Conservation (phyloP, 2,113 vertebrate genomes). For the Sylvietta virens region DNA sequence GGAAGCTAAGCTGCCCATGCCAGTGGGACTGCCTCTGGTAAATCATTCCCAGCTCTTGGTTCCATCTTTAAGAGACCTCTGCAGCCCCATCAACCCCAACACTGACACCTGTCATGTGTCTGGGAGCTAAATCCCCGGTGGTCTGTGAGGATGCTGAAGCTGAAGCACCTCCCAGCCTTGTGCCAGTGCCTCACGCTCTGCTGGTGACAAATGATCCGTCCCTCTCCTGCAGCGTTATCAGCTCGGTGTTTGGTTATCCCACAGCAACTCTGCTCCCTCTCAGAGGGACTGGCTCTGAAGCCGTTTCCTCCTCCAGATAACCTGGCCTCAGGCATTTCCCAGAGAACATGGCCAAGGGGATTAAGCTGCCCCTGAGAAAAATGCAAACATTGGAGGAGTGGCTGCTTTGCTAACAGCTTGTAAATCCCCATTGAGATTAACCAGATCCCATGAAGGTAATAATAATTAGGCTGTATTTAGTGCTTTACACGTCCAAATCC, state of each 20-base stretch:
- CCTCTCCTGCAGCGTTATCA: accelerated
- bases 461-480: conserved; percentile 40
- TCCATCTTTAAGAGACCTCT: not conserved
- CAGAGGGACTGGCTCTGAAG: not conserved
- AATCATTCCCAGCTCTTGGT: not conserved
- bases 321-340: not conserved
- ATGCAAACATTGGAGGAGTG: not conserved
- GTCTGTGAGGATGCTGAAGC: not conserved
- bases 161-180: not conserved
- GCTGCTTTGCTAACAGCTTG: not conserved
- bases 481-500: not conserved
- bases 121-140: not conserved
- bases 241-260: not conserved
- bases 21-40: not conserved
- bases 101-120: not conserved
- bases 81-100: not conserved
- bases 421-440: conserved; percentile 20
- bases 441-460: conserved; percentile 20
- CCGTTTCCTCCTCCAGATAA: not conserved
- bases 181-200: accelerated
- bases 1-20: not conserved
- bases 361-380: conserved; percentile 22
- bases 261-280: not conserved
- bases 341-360: not conserved
- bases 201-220: not conserved